phyloP scores from a whole-genome alignment of 2,113 vertebrate species.

The Meleagris gallopavo region DNA sequence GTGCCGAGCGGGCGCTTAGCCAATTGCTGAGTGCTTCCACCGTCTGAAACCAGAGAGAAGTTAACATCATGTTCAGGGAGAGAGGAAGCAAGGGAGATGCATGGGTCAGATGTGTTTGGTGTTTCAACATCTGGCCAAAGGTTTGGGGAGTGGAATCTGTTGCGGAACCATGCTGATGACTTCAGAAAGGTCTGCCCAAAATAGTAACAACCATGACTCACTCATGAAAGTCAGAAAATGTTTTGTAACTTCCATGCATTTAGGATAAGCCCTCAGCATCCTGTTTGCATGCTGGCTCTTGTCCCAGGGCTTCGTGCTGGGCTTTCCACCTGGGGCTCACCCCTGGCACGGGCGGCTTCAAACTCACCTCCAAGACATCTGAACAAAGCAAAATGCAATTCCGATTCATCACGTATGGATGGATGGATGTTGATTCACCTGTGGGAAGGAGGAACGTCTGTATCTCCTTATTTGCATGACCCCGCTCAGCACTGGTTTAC shows the following conservation, averaged over 20 bases:
- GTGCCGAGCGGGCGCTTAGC: not conserved
- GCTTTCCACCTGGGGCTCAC: too few relatives aligned
- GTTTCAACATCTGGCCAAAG: not conserved
- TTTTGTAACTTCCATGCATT: not conserved
- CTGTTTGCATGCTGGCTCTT: conserved; percentile 33
- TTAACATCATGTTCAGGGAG: not conserved
- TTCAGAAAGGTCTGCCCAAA: not conserved
- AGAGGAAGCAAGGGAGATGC: fast-evolving
- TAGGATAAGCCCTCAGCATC: conserved; percentile 1
- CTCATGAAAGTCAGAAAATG: not conserved
- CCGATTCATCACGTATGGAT: fast-evolving
- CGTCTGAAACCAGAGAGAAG: not conserved
- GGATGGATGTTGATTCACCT: fast-evolving
- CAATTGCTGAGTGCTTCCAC: not conserved
- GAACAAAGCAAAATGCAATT: fast-evolving
- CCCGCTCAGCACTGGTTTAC: fast-evolving
- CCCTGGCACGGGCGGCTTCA: not conserved
- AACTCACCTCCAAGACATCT: not conserved
- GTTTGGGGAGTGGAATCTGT: not conserved
- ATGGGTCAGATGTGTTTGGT: not conserved
- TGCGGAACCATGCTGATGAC: not conserved
- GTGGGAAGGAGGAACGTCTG: not conserved
- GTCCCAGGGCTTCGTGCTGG: not conserved
- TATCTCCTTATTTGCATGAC: fast-evolving
- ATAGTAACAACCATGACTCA: not conserved